phyloP scores from a whole-genome alignment of 2,113 vertebrate genomes.

The Callipepla californica region DNA sequence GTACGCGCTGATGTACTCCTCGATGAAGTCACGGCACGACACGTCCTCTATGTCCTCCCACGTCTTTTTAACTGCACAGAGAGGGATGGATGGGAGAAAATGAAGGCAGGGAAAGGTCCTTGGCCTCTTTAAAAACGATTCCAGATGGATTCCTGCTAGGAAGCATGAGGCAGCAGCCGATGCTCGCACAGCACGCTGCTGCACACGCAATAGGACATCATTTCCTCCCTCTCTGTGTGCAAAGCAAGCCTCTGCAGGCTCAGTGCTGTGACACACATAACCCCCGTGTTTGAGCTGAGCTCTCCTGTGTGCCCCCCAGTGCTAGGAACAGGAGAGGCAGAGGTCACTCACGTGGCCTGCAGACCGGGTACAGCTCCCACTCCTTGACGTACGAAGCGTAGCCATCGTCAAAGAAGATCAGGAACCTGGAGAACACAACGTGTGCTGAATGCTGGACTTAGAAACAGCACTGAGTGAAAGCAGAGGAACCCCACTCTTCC shows the following conservation, averaged over 20 bases:
- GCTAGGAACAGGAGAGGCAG: neutral
- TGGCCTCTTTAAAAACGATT: neutral
- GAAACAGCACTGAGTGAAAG: accelerated
- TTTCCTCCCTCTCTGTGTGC: neutral
- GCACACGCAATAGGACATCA: accelerated
- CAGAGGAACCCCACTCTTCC: neutral
- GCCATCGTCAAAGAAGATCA: slow-evolving; percentile 98
- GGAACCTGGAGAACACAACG: slow-evolving; percentile 80
- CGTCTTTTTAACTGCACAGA: slow-evolving; percentile 85
- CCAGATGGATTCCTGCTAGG: neutral
- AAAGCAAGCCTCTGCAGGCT: accelerated
- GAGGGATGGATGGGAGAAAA: neutral
- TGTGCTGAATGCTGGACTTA: accelerated
- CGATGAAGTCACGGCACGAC: slow-evolving; percentile 95
- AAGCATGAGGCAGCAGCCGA: neutral
- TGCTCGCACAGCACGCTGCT: neutral
- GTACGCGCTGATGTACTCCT: slow-evolving; percentile 96
- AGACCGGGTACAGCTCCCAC: slow-evolving; percentile 92
- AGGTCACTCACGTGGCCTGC: slow-evolving; percentile 88
- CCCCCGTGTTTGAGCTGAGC: neutral
- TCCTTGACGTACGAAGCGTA: slow-evolving; percentile 95
- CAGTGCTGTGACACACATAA: accelerated
- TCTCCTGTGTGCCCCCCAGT: accelerated
- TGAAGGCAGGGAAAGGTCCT: neutral
- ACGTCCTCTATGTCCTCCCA: slow-evolving; percentile 98